Conservation (phyloP, 2,888 invertebrate species). For the Agapostemon virescens region DNA sequence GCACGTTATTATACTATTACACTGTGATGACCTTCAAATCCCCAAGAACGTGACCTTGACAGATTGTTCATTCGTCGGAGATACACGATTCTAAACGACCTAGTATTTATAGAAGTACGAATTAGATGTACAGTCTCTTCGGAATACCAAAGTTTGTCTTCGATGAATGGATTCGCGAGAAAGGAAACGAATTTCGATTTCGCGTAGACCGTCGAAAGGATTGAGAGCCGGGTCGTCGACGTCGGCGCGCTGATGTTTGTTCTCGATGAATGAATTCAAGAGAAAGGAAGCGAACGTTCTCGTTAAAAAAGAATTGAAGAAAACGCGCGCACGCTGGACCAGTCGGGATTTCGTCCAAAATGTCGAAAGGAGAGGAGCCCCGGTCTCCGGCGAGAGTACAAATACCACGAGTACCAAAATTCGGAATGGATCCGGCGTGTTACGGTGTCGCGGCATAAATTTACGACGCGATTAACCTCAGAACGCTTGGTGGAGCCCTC, state of each 20-base stretch:
- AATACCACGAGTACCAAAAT: background rate
- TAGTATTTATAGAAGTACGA: too few relatives aligned
- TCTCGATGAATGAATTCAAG: background rate
- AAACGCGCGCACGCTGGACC: background rate
- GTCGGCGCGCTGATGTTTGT: background rate
- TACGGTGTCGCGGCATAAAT: conserved; percentile 29
- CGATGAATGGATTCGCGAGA: too few relatives aligned
- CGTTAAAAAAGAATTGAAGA: background rate
- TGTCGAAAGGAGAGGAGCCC: background rate
- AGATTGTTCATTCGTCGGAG: background rate
- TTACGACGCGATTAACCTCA: conserved; percentile 52
- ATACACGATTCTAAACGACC: too few relatives aligned
- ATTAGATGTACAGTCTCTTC: too few relatives aligned
- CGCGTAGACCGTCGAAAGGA: too few relatives aligned
- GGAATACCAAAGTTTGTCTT: too few relatives aligned
- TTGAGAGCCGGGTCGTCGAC: too few relatives aligned
- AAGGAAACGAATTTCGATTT: too few relatives aligned
- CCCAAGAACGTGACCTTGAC: background rate
- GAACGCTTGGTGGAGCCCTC: conserved; percentile 30
- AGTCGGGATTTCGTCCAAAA: background rate
- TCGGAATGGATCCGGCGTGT: conserved; percentile 19
- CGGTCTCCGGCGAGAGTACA: background rate
- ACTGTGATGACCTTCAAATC: too few relatives aligned
- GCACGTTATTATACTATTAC: too few relatives aligned
- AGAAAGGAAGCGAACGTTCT: background rate